Evolutionary conservation across 2,113 vertebrate genomes (phyloP).

Genomic region (Ranitomeya variabilis): DNA sequence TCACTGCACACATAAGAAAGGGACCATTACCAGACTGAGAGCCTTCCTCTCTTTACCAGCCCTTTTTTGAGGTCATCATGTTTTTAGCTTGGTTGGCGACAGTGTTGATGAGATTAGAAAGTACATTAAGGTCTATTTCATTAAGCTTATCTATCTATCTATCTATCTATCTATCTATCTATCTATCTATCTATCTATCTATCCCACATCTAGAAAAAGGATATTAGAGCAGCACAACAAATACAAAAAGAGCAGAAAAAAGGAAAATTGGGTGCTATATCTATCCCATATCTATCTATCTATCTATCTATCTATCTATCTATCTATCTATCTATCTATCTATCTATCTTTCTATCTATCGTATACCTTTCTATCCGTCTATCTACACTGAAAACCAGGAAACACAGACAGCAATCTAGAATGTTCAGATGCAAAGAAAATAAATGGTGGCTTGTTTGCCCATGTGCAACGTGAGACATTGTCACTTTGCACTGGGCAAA

Average conservation of each 20-base stretch:
- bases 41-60: background rate
- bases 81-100: conserved; percentile 11
- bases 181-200: background rate
- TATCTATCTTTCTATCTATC: conserved; percentile 3
- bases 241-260: too few species aligned
- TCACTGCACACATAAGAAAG: conserved; percentile 9
- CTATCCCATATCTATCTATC: background rate
- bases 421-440: too few species aligned
- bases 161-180: background rate
- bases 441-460: too few species aligned
- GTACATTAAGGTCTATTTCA: conserved; percentile 46
- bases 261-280: too few species aligned
- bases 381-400: background rate
- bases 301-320: too few species aligned
- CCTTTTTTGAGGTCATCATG: conserved; percentile 37
- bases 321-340: background rate
- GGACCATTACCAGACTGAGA: conserved; percentile 1
- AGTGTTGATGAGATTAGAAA: conserved; percentile 46
- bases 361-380: background rate
- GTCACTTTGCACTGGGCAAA: too few species aligned
- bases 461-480: too few species aligned
- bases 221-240: too few species aligned
- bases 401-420: too few species aligned
- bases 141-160: background rate
- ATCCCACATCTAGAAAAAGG: too few species aligned